Base-by-base conservation (phyloP, 2,797 vertebrate genomes). In the Urophycis tenuis region DNA sequence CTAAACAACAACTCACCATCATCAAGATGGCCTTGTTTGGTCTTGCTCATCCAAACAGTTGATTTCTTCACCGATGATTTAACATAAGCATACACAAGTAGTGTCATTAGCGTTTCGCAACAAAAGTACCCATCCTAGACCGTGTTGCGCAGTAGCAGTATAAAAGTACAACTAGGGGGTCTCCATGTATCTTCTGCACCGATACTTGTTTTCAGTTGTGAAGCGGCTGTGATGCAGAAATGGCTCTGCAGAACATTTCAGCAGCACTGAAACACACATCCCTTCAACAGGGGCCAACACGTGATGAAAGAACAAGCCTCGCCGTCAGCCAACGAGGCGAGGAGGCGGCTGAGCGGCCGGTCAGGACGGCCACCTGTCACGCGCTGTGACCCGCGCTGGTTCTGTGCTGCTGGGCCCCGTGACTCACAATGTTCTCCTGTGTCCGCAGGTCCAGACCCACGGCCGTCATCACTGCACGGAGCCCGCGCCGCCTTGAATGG, bases 401-500 rank as follows among this genome's bases (percentile, higher is more conserved):
- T 17, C 22, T 60, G 22, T n/a, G 10, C 53, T 4, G 53, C 15
- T 60, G 3, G 39, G 53, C 25, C 12, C 25, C 22, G 53, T 60
- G 53, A 7, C 45, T 49, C 15, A 76, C n/a, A n/a, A 5, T 79
- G 45, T 86, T 83, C 73, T 88, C 32, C 79, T 88, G 80, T 86
- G 79, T 88, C 82, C 80, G 35, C 91, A 91, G 90, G 86, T 86
- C 82, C 75, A 76, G 41, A 78, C 81, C 80, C 73, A 84, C 74
- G 81, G 79, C 74, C 32, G 73, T 29, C 8, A 34, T 67, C 29
- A 30, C 79, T 81, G 81, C 87, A 86, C 53, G 86, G 79, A 80
- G 77, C 69, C 78, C 78, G 83, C 81, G 86, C 10, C 45, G 82
- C 82, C 73, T 39, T 83, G 86, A 81, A 81, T 76, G 86, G 82